Evolutionary conservation across 2,797 vertebrate genomes (phyloP).

Genomic region (Anguilla megastoma): DNA sequence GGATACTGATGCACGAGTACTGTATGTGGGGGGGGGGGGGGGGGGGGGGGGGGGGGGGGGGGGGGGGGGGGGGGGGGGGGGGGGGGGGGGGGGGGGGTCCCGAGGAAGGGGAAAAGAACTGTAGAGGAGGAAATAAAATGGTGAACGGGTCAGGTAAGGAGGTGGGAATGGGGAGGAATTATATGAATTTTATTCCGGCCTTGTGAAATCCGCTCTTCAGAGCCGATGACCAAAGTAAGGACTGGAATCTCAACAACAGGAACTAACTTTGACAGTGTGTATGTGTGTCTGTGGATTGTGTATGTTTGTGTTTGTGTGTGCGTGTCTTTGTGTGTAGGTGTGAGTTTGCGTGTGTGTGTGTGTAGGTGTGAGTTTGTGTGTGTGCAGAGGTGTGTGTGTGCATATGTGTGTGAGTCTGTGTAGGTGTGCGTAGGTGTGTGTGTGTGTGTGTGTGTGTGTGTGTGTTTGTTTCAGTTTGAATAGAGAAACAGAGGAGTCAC

Average conservation of each 20-base stretch:
- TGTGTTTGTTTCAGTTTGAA: conserved; percentile 27
- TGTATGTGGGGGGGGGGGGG: neutral
- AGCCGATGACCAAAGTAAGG: neutral
- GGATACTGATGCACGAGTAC: neutral
- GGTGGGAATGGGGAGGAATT: neutral
- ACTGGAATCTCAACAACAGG: neutral
- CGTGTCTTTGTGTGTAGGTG: neutral
- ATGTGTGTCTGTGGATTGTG: neutral
- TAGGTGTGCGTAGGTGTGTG: neutral
- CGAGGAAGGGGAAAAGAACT: neutral
- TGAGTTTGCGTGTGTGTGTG: neutral
- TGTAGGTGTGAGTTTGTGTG: neutral
- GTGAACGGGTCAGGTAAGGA: neutral
- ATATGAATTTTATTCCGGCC: neutral
- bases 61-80: neutral
- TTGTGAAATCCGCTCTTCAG: neutral
- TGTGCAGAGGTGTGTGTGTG: neutral
- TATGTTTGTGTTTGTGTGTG: neutral
- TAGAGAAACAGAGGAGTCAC: conserved; percentile 30
- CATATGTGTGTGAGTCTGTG: neutral
- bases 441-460: neutral
- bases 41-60: too few relatives aligned
- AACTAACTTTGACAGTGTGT: neutral
- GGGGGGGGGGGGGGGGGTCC: neutral
- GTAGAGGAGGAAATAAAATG: neutral